A percentile compares a stretch with the other conserved stretches of the same genome.
Evolutionary conservation across 35 echinoderm and acorn worm species (phyloP).

Genomic region (Ophioderma brevispina): DNA sequence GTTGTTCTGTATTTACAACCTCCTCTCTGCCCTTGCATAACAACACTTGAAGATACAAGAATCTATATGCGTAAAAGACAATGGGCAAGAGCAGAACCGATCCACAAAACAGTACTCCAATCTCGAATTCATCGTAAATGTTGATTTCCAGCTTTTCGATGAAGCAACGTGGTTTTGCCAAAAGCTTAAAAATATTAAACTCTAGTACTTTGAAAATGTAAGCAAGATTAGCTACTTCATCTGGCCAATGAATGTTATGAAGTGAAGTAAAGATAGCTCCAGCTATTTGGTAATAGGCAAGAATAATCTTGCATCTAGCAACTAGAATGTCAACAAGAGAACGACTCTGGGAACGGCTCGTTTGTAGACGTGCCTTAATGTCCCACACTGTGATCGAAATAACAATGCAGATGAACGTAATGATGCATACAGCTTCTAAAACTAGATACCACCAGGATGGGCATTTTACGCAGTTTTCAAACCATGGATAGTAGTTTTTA

Average conservation of each 20-base stretch:
- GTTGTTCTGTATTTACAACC: background rate
- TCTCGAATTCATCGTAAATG: conserved; percentile 27
- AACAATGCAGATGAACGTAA: background rate
- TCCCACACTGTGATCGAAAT: conserved; percentile 22
- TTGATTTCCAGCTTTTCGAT: conserved; percentile 17
- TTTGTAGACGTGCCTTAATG: background rate
- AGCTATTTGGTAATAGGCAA: conserved; percentile 29
- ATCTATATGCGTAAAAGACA: background rate
- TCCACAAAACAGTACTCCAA: conserved; percentile 2
- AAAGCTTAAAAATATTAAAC: conserved; percentile 12
- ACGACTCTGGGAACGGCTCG: background rate
- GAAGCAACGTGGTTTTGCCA: conserved; percentile 36
- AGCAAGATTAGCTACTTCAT: background rate
- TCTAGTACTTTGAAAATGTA: conserved; percentile 20
- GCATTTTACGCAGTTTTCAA: conserved; percentile 18
- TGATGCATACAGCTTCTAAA: background rate
- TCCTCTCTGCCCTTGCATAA: background rate
- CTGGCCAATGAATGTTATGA: conserved; percentile 32
- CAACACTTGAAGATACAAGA: background rate
- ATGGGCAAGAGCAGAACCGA: background rate
- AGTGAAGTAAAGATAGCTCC: conserved; percentile 40
- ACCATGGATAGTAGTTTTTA: background rate
- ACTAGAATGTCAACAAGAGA: background rate
- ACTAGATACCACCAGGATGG: background rate
- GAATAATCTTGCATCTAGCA: conserved; percentile 28